Base-by-base conservation (phyloP, 1,140 invertebrate species). In the Drosophila kanapiae region DNA sequence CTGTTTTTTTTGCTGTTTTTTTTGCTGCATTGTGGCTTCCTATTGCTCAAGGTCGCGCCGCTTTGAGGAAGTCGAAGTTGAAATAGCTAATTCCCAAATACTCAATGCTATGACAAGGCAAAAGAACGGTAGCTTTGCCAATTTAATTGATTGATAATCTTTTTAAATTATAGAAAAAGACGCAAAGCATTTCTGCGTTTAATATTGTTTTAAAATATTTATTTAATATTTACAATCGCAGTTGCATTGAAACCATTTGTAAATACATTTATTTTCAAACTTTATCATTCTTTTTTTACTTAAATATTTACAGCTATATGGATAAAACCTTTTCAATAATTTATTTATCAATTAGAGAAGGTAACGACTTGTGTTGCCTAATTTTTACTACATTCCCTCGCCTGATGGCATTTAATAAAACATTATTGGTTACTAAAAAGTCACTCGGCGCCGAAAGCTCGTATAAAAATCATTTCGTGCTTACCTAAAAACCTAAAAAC, bases 61-160 rank as follows among this genome's bases (percentile, higher is more conserved):
- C 35, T 31, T 57, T 53, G 54, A 78, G 69, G 83, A 85, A 85
- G 82, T 78, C 42, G 29, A 53, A 75, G 35, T 37, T 68, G 5
- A 76, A 47, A 31, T 67, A 38, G 38, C 61, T 74, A 40, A 63
- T 74, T 35, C 45, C 68, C 69, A 58, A n/a, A 40, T 23, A 74
- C 42, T 3, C 42, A 57, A 64, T n/a, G 29, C 42, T 14, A 16
- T 58, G 61, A 42, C 61, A 64, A 59, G 51, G 56, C 33, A 16
- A 63, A 63, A 59, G n/a, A 61, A 43, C 29, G 16, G 27, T 29
- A 59, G 37, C 9, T 62, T 33, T 18, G 53, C 4, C 13, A 23
- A 48, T 2, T 27, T 33, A 11, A 23, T 47, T 2, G 9, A 23
- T 54, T 2, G 16, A 23, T 23, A 54, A 4, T 31, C 4, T 31